phyloP scores from a whole-genome alignment of 2,113 vertebrate genomes.

The Periophthalmodon schlosseri region DNA sequence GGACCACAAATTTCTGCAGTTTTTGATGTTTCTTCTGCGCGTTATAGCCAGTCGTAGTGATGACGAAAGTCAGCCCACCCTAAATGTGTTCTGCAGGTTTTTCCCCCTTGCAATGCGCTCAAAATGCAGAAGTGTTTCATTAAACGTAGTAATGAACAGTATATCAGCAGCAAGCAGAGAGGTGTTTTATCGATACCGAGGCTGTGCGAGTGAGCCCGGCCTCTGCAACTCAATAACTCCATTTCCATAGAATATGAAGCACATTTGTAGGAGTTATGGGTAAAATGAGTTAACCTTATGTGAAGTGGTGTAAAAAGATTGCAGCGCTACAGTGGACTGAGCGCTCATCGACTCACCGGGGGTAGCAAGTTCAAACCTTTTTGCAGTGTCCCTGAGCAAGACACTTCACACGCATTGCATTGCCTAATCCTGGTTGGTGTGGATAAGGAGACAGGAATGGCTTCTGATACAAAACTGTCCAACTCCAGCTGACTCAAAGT shows the following conservation, averaged over 20 bases:
- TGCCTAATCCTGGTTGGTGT: not conserved
- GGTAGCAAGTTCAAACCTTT: not conserved
- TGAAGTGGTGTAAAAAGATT: not conserved
- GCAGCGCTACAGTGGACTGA: not conserved
- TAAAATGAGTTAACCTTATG: not conserved
- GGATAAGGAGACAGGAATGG: too few relatives aligned
- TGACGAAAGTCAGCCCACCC: slow-evolving; percentile 44
- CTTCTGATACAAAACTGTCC: too few relatives aligned
- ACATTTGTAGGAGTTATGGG: not conserved
- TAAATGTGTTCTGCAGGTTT: slow-evolving; percentile 39
- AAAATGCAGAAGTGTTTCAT: slow-evolving; percentile 53
- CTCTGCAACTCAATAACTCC: slow-evolving; percentile 25
- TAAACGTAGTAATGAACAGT: slow-evolving; percentile 65
- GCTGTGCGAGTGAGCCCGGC: slow-evolving; percentile 30
- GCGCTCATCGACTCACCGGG: not conserved
- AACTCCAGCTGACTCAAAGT: too few relatives aligned
- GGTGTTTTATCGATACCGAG: slow-evolving; percentile 61
- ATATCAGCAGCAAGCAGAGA: slow-evolving; percentile 38
- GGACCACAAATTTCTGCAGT: slow-evolving; percentile 21
- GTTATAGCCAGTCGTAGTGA: slow-evolving; percentile 37
- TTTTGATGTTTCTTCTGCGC: slow-evolving; percentile 40
- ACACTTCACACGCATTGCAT: not conserved
- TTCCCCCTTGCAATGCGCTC: slow-evolving; percentile 19
- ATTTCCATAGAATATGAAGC: not conserved
- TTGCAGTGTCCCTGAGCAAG: not conserved